These are phyloP conservation scores for Corythaeola cristata DNA, from an alignment of 2,113 vertebrate genomes.

Conservation along the genomic window DNA sequence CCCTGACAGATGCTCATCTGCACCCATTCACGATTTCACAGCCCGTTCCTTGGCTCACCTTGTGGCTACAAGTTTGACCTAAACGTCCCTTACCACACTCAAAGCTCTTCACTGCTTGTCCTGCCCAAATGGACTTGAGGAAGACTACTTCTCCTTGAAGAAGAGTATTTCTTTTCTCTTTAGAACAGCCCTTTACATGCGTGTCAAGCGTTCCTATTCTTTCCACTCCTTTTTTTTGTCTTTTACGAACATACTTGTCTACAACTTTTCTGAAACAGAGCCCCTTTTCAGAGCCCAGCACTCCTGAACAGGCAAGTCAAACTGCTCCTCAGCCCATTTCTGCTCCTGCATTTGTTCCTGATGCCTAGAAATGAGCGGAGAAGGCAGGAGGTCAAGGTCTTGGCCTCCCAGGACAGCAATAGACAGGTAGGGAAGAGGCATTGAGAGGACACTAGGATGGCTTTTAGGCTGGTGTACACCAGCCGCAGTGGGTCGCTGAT, in stretches of 20 bases:
- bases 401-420: not conserved
- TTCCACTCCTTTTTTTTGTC: not conserved
- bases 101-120: not conserved
- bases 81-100: not conserved
- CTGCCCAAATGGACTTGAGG: too few relatives aligned
- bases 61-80: not conserved
- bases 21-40: not conserved
- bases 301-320: not conserved
- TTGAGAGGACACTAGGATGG: not conserved
- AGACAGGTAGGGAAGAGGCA: not conserved
- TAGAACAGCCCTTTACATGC: not conserved
- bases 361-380: not conserved
- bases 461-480: not conserved
- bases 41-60: not conserved
- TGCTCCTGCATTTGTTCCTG: not conserved
- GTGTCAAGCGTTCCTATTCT: not conserved
- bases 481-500: fast-evolving
- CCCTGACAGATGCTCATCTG: not conserved
- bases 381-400: fast-evolving
- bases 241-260: not conserved
- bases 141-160: not conserved
- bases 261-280: not conserved
- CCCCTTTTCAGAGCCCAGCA: not conserved
- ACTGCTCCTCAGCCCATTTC: not conserved
- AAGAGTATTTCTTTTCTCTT: not conserved